Conservation (phyloP, 2,888 invertebrate genomes). For the Eristalis intricaria region DNA sequence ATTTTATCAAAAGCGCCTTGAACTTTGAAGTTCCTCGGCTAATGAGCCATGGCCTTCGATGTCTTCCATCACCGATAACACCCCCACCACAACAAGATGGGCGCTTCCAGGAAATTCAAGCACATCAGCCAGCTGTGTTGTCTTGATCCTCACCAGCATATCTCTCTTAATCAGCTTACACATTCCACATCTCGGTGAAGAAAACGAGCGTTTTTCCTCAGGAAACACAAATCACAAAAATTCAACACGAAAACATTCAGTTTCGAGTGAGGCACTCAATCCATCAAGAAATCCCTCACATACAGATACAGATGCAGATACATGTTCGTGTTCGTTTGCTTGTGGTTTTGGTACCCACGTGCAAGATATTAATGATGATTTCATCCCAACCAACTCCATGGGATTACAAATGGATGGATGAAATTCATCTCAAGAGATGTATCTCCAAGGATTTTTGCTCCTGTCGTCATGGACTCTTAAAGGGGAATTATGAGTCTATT, state of each 20-base stretch:
- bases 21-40: too few relatives aligned
- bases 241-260: not conserved
- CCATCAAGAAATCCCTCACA: not conserved
- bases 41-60: too few relatives aligned
- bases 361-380: conserved; percentile 48
- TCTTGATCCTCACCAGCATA: not conserved
- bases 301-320: not conserved
- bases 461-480: not conserved
- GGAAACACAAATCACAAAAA: not conserved
- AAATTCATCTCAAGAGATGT: conserved; percentile 7
- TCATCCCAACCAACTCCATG: conserved; percentile 7
- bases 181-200: not conserved
- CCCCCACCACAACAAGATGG: too few relatives aligned
- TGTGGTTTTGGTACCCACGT: conserved; percentile 5
- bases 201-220: too few relatives aligned
- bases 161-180: not conserved
- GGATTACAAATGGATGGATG: conserved; percentile 21
- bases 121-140: not conserved
- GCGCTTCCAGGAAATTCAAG: not conserved
- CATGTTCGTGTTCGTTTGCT: not conserved
- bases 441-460: conserved; percentile 16
- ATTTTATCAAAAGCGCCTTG: too few relatives aligned
- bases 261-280: not conserved
- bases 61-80: too few relatives aligned
- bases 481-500: conserved; percentile 37